Evolutionary conservation across 2,888 invertebrate genomes (phyloP), one percentile per base, ranked within the genome.

Genomic region (Protodeltote pygarga): DNA sequence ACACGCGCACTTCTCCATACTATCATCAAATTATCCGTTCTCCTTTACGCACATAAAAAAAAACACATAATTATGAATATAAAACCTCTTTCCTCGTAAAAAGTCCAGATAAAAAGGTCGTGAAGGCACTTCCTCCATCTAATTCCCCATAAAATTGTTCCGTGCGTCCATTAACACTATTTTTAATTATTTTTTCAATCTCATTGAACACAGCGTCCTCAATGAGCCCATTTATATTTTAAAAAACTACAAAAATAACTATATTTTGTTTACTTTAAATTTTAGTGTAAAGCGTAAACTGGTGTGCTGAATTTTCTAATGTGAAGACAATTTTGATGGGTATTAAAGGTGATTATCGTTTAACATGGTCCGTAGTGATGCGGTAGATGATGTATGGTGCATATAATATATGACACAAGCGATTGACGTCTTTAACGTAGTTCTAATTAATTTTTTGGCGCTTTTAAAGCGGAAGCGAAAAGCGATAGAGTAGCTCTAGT

Each of bases 361-460:
- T 81, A 76, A 51, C 68, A 31, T 31, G 62, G 58, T 45, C 44
- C 38, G 31, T 46, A 65, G 54, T 62, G 67, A 65, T 70, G 63
- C 40, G 51, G 71, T 65, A 46, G 72, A 75, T 79, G 76, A 74
- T 83, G 83, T 80, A 79, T 70, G 72, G 70, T 55, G 65, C 70
- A 63, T 60, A 62, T 54, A 68, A 73, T 65, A 65, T 70, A 57
- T 54, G 52, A 66, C 76, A 77, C 85, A 85, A 75, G 85, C 87
- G 83, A 91, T 87, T 89, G 86, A 85, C 88, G 89, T 85, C 88
- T 90, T 82, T 88, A 88, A 83, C 75, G 84, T 55, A 72, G 70
- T 72, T 82, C 77, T 87, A 86, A 89, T 89, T 89, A 87, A 88
- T 87, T 89, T 89, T 87, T 88, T 88, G 83, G 86, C 87, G 88